phyloP scores from a whole-genome alignment of 2,113 vertebrate genomes.

The Nyctereutes procyonoides region DNA sequence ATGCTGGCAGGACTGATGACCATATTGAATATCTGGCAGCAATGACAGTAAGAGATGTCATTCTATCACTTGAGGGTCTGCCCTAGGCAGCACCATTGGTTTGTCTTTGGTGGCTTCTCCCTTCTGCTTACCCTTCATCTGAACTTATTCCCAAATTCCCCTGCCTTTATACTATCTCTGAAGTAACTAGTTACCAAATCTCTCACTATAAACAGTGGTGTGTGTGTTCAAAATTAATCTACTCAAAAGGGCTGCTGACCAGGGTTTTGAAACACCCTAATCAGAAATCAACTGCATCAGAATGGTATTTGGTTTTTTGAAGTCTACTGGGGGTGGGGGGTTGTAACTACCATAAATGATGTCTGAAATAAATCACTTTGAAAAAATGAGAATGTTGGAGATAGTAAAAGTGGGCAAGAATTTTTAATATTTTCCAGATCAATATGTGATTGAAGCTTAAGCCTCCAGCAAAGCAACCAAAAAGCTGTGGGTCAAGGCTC shows the following conservation, averaged over 20 bases:
- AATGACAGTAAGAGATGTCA: background rate
- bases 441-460: background rate
- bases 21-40: background rate
- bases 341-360: background rate
- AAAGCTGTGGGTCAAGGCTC: too few relatives aligned
- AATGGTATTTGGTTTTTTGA: background rate
- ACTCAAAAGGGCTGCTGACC: background rate
- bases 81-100: background rate
- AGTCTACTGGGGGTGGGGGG: background rate
- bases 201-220: background rate
- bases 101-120: background rate
- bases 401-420: background rate
- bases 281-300: background rate
- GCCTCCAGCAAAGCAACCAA: too few relatives aligned
- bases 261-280: background rate
- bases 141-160: background rate
- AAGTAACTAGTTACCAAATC: background rate
- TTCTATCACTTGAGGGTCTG: background rate
- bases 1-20: background rate
- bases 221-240: background rate
- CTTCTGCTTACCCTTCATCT: background rate
- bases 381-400: background rate
- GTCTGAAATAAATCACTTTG: background rate
- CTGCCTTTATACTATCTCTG: background rate
- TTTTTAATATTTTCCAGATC: background rate